Base-by-base conservation (phyloP, 2,888 invertebrate genomes). In the Halictus ligatus region DNA sequence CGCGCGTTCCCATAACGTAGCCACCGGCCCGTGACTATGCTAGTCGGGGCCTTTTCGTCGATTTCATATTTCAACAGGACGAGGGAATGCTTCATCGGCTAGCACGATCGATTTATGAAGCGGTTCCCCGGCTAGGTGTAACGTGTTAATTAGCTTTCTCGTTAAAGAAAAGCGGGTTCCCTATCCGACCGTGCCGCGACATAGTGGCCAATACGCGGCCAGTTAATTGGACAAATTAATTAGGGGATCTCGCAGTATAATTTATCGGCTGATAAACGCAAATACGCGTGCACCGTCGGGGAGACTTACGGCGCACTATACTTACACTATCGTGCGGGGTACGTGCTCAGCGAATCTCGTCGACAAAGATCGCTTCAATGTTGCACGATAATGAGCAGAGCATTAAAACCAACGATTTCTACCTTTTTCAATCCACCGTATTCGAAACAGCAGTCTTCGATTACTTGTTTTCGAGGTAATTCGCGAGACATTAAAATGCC, bases 201-300 rank as follows among this genome's bases (percentile, higher is more conserved):
- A 48, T 64, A 54, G 78, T 46, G 50, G 48, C 29, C 21, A 73
- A 76, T 86, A 76, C 60, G 43, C 64, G 67, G 54, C 58, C 25
- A 15, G 54, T 86, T 86, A 86, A 86, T 86, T 86, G 82, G 86
- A 40, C 40, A 77, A 86, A 86, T 86, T 86, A 86, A 86, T 86
- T 86, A 86, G 58, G 60, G 21, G 35, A 43, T 29, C 60, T 13
- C 60, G 60, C 8, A 10, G n/a, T 43, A 48, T 80, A 80, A 86
- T 86, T 86, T 87, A 80, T 86, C 46, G 72, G 29, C 75, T 35
- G 83, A 72, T 75, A 78, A 78, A 77, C 75, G 78, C 48, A 67
- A 71, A 72, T 78, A 64, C 78, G 43, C 60, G 83, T 73, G 58
- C 64, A 48, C 69, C 50, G 71, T 64, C 71, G 29, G 13, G 35